A percentile compares a stretch with the other conserved stretches of the same genome.
These are phyloP conservation scores for Drosophila rubida DNA, from an alignment of 2,888 invertebrate genomes.

Conservation along the genomic window DNA sequence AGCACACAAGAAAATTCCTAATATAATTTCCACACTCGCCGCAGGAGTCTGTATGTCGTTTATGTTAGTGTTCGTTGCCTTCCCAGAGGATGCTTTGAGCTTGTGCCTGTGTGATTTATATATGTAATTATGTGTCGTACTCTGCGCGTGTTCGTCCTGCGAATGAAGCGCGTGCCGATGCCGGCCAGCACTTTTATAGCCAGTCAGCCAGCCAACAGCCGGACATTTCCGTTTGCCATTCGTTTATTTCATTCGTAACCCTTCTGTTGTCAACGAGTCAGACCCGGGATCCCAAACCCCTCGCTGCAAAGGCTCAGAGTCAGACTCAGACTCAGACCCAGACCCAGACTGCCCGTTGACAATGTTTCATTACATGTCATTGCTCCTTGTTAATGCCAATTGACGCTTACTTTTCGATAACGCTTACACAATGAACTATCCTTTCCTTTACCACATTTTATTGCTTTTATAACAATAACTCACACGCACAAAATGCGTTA, in stretches of 20 bases:
- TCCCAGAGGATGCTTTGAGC: conserved; percentile 20
- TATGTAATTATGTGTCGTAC: conserved; percentile 25
- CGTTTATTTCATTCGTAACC: conserved; percentile 17
- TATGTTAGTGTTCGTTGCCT: conserved; percentile 6
- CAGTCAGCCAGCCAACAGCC: conserved; percentile 32
- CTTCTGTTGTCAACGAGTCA: conserved; percentile 25
- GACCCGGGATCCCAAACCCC: conserved; percentile 1
- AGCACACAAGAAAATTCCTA: conserved; percentile 19
- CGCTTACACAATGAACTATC: conserved; percentile 47
- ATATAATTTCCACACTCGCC: conserved; percentile 20
- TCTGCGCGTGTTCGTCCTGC: conserved; percentile 48
- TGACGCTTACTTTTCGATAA: conserved; percentile 63
- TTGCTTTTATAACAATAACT: conserved; percentile 52
- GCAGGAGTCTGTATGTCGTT: not conserved
- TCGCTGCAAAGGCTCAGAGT: not conserved
- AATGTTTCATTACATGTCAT: conserved; percentile 65
- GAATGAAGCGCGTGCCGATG: conserved; percentile 66
- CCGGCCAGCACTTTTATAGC: conserved; percentile 70
- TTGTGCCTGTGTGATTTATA: conserved; percentile 24
- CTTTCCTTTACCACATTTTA: conserved; percentile 38
- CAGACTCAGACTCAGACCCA: not conserved
- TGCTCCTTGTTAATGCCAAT: conserved; percentile 70
- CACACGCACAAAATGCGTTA: conserved; percentile 60
- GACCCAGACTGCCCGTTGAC: conserved; percentile 32
- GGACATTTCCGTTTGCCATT: conserved; percentile 16